A percentile compares a stretch with the other conserved stretches of the same genome.
Conservation (phyloP, 2,888 invertebrate genomes). For the Hemithea aestivaria region DNA sequence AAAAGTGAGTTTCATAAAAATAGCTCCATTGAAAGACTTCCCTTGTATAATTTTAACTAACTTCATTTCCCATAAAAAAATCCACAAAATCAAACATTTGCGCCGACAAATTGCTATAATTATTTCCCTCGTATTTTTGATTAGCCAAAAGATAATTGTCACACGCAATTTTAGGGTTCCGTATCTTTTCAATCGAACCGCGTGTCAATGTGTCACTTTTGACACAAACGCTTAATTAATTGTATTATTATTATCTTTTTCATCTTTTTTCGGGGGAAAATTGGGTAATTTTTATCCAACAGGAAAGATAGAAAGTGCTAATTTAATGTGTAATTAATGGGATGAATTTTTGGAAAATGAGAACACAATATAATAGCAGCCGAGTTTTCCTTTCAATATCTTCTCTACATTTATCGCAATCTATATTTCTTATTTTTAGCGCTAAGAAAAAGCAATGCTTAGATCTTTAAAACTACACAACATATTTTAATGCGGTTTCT, state of each 20-base stretch:
- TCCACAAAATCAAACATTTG: conserved; percentile 30
- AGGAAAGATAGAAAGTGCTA: background rate
- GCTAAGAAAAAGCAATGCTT: no score
- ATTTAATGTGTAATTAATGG: background rate
- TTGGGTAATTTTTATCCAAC: conserved; percentile 6
- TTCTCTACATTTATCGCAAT: no score
- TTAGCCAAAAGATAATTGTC: conserved; percentile 51
- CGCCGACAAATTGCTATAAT: conserved; percentile 64
- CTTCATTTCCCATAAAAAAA: conserved; percentile 17
- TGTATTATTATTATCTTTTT: conserved; percentile 29
- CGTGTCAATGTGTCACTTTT: conserved; percentile 50
- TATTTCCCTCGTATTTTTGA: conserved; percentile 41
- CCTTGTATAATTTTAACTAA: no score
- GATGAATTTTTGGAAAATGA: background rate
- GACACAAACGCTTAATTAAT: conserved; percentile 58
- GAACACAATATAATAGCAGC: no score
- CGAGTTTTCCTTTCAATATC: conserved; percentile 4
- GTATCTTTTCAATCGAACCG: conserved; percentile 49
- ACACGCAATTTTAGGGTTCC: conserved; percentile 49
- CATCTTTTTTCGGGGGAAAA: conserved; percentile 13
- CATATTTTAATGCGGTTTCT: no score
- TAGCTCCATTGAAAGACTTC: no score
- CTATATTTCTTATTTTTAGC: no score
- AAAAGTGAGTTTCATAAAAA: no score
- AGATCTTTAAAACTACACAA: no score